Conservation (phyloP, 2,113 vertebrate genomes). For the Poeciliopsis retropinna region DNA sequence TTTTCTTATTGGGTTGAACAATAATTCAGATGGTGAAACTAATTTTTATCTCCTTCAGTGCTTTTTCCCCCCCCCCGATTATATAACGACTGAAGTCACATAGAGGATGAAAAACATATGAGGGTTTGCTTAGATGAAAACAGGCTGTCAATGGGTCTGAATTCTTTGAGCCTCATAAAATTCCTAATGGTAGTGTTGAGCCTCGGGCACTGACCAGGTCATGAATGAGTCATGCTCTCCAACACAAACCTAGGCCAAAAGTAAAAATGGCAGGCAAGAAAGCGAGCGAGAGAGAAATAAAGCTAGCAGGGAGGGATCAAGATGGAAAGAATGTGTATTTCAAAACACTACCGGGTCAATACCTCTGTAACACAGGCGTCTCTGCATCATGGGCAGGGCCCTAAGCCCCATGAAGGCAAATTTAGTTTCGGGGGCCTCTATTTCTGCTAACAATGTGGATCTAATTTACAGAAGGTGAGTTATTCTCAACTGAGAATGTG, state of each 20-base stretch:
- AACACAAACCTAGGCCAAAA: constrained; percentile 21
- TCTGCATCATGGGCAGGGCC: background rate
- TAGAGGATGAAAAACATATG: constrained; percentile 2
- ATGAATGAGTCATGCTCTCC: constrained; percentile 27
- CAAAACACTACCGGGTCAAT: background rate
- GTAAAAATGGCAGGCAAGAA: constrained; percentile 7
- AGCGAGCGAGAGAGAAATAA: background rate
- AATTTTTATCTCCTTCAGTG: constrained; percentile 1
- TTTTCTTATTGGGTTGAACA: no score
- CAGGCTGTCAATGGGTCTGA: constrained; percentile 21
- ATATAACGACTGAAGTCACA: constrained; percentile 3
- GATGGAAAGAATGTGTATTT: background rate
- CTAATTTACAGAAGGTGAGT: no score
- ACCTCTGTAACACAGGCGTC: background rate
- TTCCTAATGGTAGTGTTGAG: constrained; percentile 21
- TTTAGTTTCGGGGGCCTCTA: no score
- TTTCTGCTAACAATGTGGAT: no score
- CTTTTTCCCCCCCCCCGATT: constrained; percentile 15
- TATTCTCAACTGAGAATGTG: no score
- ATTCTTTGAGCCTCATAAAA: constrained; percentile 38
- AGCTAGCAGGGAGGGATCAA: background rate
- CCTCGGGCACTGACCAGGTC: constrained; percentile 5
- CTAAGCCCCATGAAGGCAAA: no score
- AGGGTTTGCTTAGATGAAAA: constrained; percentile 4
- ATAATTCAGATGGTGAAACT: no score